A percentile compares a stretch with the other conserved stretches of the same genome.
Evolutionary conservation across 2,888 invertebrate genomes (phyloP).

Genomic region (Lasioglossum marginatum): DNA sequence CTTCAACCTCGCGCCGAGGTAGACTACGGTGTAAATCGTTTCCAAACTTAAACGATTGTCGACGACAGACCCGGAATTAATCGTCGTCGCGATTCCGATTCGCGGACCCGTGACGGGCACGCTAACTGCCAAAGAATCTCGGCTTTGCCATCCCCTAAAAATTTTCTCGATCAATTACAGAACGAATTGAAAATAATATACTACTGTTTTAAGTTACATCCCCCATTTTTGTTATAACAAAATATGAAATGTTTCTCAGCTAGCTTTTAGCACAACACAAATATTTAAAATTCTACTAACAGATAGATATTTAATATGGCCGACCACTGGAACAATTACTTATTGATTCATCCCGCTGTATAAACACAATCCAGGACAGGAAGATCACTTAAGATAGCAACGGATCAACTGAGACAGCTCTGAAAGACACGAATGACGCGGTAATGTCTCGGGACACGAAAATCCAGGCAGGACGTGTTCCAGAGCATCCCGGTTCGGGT

Average conservation of each 20-base stretch:
- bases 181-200: too few relatives aligned
- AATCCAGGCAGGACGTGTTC: background rate
- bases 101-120: constrained; percentile 14
- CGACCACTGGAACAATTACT: too few relatives aligned
- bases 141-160: background rate
- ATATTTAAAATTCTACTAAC: too few relatives aligned
- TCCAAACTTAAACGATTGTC: constrained; percentile 79
- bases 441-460: constrained; percentile 22
- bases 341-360: background rate
- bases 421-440: background rate
- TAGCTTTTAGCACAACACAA: too few relatives aligned
- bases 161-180: too few relatives aligned
- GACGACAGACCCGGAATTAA: constrained; percentile 76
- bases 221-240: too few relatives aligned
- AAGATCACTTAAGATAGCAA: background rate
- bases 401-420: background rate
- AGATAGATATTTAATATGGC: too few relatives aligned
- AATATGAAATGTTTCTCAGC: too few relatives aligned
- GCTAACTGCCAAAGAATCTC: constrained; percentile 1
- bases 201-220: too few relatives aligned
- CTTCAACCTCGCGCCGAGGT: constrained; percentile 60
- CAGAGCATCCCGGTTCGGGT: background rate
- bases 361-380: background rate
- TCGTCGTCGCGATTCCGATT: constrained; percentile 65
- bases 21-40: constrained; percentile 76